Evolutionary conservation across 2,113 vertebrate species (phyloP).

Genomic region (Muntiacus muntjak): DNA sequence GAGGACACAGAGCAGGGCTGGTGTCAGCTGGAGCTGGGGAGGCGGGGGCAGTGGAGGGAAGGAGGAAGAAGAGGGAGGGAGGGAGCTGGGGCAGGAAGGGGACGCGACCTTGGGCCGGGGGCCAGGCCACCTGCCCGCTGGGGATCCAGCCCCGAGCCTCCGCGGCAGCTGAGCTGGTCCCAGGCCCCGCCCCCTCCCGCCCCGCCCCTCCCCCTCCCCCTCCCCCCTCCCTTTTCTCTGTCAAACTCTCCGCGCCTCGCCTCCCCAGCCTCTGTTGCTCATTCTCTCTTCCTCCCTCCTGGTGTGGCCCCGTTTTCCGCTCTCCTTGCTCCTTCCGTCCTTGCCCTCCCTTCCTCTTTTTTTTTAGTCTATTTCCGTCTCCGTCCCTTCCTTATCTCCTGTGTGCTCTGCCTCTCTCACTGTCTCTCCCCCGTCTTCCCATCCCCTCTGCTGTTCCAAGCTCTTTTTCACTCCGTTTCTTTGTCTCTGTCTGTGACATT

Average conservation of each 20-base stretch:
- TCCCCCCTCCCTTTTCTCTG: rapidly evolving
- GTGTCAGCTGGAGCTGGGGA: not conserved
- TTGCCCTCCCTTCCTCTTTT: not conserved
- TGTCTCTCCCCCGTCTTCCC: not conserved
- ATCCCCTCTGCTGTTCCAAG: too few relatives aligned
- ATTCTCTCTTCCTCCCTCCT: not conserved
- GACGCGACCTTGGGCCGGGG: not conserved
- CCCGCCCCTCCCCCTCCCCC: not conserved
- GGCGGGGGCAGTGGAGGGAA: not conserved
- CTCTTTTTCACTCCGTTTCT: not conserved
- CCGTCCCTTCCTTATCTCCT: not conserved
- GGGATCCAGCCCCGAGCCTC: not conserved
- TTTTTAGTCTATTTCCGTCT: too few relatives aligned
- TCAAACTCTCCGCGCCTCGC: rapidly evolving
- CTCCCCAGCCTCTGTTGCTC: not conserved
- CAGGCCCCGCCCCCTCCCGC: not conserved
- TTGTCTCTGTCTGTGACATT: too few relatives aligned
- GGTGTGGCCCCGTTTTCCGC: not conserved
- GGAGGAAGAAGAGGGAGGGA: not conserved
- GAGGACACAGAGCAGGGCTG: not conserved
- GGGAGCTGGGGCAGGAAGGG: not conserved
- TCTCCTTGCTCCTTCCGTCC: not conserved
- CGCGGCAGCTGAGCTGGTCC: not conserved
- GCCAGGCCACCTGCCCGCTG: not conserved
- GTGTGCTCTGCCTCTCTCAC: too few relatives aligned